Conservation (phyloP, 2,797 vertebrate genomes). For the Falco concolor region DNA sequence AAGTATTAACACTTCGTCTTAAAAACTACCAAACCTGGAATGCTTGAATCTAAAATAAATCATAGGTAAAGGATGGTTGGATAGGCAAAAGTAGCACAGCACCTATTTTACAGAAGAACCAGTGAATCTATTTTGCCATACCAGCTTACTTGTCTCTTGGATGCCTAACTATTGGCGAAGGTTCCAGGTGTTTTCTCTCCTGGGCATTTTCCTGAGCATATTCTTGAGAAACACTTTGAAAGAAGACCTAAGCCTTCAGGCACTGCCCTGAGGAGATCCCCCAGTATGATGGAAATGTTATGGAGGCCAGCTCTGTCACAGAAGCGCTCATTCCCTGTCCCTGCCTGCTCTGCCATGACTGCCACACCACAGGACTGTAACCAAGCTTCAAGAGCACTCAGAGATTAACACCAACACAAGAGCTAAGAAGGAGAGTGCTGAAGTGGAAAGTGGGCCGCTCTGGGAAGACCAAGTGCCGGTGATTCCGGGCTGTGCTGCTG, state of each 20-base stretch:
- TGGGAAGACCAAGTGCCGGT: neutral
- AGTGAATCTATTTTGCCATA: neutral
- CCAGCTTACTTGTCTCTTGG: neutral
- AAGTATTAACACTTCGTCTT: neutral
- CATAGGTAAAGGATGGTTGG: neutral
- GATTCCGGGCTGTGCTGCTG: neutral
- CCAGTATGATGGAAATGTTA: neutral
- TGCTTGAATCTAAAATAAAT: neutral
- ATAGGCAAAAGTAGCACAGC: neutral
- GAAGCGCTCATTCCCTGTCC: neutral
- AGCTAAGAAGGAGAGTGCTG: too few relatives aligned
- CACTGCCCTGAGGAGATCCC: too few relatives aligned
- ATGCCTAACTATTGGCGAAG: neutral
- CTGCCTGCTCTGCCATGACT: neutral
- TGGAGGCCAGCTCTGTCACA: neutral
- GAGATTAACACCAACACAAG: neutral
- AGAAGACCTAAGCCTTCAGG: too few relatives aligned
- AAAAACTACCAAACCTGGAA: neutral
- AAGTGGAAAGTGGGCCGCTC: too few relatives aligned
- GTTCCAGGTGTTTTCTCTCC: too few relatives aligned
- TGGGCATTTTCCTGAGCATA: too few relatives aligned
- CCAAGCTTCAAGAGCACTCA: neutral
- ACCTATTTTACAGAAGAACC: neutral
- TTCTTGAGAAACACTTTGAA: too few relatives aligned
- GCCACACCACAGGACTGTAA: neutral